A percentile compares a stretch with the other conserved stretches of the same genome.
Evolutionary conservation across 1,140 invertebrate species (phyloP).

Genomic region (Drosophila varians): DNA sequence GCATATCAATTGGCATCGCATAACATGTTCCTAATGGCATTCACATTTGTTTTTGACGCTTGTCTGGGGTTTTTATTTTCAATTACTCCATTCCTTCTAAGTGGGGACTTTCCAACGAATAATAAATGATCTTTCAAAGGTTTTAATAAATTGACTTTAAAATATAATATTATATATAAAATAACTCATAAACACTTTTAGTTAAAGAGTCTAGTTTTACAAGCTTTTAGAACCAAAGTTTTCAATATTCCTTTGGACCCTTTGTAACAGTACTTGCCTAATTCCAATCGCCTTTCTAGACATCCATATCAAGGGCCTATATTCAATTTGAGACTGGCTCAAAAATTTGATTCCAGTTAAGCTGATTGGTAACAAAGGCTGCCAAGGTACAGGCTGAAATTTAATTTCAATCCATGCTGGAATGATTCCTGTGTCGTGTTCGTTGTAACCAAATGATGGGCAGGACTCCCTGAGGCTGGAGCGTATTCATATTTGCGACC

Average conservation of each 20-base stretch:
- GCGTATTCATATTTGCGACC: not conserved
- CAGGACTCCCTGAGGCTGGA: not conserved
- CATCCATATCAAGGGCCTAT: not conserved
- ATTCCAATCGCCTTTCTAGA: not conserved
- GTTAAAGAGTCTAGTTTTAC: no score
- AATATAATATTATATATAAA: no score
- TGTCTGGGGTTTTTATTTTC: constrained; percentile 7
- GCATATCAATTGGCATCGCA: constrained; percentile 9
- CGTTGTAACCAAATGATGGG: not conserved
- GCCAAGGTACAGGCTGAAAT: constrained; percentile 24
- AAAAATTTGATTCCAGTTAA: constrained; percentile 36
- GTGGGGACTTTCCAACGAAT: not conserved
- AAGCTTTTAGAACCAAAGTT: not conserved
- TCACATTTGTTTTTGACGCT: constrained; percentile 6
- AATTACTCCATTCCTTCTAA: constrained; percentile 2
- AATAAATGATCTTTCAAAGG: not conserved
- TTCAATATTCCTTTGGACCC: not conserved
- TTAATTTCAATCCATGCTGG: constrained; percentile 17
- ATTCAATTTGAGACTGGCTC: constrained; percentile 33
- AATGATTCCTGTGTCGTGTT: not conserved
- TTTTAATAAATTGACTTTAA: no score
- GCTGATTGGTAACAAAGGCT: constrained; percentile 2
- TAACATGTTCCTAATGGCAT: constrained; percentile 3
- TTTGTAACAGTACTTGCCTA: not conserved
- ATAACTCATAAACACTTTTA: no score